A percentile compares a stretch with the other conserved stretches of the same genome.
These are phyloP conservation scores for Hypena proboscidalis DNA, from an alignment of 2,888 invertebrate species.

Conservation along the genomic window DNA sequence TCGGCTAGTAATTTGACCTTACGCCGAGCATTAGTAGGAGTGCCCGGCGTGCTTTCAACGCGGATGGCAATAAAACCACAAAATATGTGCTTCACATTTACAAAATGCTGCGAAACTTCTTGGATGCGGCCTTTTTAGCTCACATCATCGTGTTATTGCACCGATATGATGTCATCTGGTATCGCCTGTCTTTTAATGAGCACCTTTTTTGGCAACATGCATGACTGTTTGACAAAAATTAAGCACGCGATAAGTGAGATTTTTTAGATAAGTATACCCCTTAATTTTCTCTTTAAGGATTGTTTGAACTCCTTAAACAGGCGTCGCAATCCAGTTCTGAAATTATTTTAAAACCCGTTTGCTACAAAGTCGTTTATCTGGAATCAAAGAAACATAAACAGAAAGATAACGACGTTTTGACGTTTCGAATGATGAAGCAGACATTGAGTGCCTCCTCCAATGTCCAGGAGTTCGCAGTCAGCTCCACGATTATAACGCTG, in stretches of 20 bases:
- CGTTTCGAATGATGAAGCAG: conserved; percentile 18
- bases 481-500: conserved; percentile 65
- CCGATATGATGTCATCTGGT: conserved; percentile 30
- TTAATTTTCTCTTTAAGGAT: not conserved
- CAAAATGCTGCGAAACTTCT: conserved; percentile 58
- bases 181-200: conserved; percentile 24
- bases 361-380: not conserved
- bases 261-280: not conserved
- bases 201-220: conserved; percentile 28
- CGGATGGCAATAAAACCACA: conserved; percentile 69
- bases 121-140: conserved; percentile 60
- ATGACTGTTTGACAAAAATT: conserved; percentile 11
- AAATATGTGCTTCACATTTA: conserved; percentile 64
- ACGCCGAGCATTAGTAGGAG: conserved; percentile 71
- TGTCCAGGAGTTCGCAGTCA: conserved; percentile 52
- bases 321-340: too few species aligned
- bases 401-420: conserved; percentile 20
- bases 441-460: conserved; percentile 59
- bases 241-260: not conserved
- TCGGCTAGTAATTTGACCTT: conserved; percentile 75
- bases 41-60: conserved; percentile 69
- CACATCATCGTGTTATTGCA: conserved; percentile 12
- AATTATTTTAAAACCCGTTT: not conserved
- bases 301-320: too few species aligned
- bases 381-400: not conserved